These are phyloP conservation scores for Capromys pilorides DNA, from an alignment of 2,797 vertebrate species.

Conservation along the genomic window DNA sequence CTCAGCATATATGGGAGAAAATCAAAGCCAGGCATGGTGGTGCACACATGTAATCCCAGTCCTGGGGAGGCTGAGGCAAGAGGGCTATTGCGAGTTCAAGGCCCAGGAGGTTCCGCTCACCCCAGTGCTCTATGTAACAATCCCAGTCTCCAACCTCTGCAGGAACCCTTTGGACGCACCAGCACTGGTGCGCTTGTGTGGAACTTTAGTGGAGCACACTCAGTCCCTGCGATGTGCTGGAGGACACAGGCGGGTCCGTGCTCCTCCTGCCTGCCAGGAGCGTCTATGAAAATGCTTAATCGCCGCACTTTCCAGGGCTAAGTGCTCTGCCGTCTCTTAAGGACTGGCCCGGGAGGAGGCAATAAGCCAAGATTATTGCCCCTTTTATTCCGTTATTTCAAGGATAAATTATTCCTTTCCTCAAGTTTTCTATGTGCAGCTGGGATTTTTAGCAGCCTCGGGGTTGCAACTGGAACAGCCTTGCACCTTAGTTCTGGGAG, in stretches of 20 bases:
- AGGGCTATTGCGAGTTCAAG: too few species aligned
- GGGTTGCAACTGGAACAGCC: background rate
- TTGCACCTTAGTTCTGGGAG: background rate
- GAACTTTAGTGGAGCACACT: constrained; percentile 43
- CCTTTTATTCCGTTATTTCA: constrained; percentile 16
- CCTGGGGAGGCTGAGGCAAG: too few species aligned
- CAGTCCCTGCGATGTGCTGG: background rate
- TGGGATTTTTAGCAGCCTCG: background rate
- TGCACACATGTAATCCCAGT: too few species aligned
- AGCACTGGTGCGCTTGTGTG: background rate
- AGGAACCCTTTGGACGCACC: background rate
- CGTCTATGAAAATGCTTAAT: background rate
- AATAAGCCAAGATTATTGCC: background rate
- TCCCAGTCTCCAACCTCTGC: background rate
- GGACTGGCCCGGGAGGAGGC: background rate
- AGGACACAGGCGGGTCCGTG: background rate
- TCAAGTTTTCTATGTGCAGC: background rate
- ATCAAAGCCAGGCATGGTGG: background rate
- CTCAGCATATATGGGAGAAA: background rate
- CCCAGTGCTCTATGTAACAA: background rate
- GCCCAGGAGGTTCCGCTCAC: too few species aligned
- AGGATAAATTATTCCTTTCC: background rate
- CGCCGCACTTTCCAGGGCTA: background rate
- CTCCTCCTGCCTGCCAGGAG: background rate
- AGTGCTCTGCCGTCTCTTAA: background rate